Evolutionary conservation across 1,140 invertebrate genomes (phyloP), one percentile per base, ranked within the genome.

Genomic region (Atta cephalotes): DNA sequence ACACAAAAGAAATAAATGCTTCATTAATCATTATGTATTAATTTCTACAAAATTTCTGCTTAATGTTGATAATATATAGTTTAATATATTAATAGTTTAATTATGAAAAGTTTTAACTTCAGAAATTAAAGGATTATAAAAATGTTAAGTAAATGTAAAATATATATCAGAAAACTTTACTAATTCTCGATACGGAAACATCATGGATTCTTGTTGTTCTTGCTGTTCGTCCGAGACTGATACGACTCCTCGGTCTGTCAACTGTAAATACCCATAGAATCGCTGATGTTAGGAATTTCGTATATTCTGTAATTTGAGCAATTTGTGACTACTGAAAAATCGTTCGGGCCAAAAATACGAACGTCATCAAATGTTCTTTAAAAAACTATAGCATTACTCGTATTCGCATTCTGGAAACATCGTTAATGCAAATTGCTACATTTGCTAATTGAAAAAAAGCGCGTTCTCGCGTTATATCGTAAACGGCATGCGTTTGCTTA

Each of bases 201-300:
- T 70, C 18, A 12, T 28, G 21, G 3, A 49, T 78, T 9, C 12
- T 63, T 28, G 28, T 56, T 25, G 28, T 58, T 80, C 77, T 56
- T 84, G 51, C 21, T 7, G 10, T 84, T 80, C 5, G 2, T 7
- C 56, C 21, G 49, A 58, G 53, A 88, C 87, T 91, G 76, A 87
- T 16, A 25, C 39, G 9, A 74, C n/a, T 31, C 66, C 1, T 71
- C 49, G 16, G 12, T 16, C 45, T 21, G 14, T 58, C 21, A 51
- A 25, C 58, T 31, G 7, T 85, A 87, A 68, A 88, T 90, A 82
- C n/a, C 25, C n/a, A 4, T 14, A 2, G 45, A 60, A 25, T 60
- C 65, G 89, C 89, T 90, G 89, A 90, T 53, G 10, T 14, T 51
- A 77, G 14, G 21, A 35, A 85, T 90, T 85, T 62, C 7, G 0